Conservation (phyloP, 2,888 invertebrate genomes). For the Biston stratarius region DNA sequence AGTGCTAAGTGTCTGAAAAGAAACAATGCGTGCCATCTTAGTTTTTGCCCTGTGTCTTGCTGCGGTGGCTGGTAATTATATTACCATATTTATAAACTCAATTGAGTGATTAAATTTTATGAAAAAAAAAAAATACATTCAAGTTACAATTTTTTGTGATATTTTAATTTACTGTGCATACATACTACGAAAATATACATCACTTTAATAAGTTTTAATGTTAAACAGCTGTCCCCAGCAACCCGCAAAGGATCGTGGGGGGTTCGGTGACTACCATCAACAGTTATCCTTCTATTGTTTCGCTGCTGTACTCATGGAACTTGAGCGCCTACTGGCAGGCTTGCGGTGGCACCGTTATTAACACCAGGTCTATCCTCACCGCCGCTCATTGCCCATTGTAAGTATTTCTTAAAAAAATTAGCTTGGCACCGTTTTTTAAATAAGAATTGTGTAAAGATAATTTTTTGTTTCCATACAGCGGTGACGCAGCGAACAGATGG, state of each 20-base stretch:
- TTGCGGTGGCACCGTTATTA: slow-evolving; percentile 57
- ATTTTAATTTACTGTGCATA: too few species aligned
- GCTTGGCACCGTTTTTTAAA: neutral
- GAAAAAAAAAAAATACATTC: too few species aligned
- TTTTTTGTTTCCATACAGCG: slow-evolving; percentile 36
- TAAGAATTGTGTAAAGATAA: neutral
- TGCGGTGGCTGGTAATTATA: slow-evolving; percentile 42
- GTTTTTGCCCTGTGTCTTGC: slow-evolving; percentile 36
- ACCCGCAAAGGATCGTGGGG: slow-evolving; percentile 55
- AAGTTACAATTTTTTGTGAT: too few species aligned
- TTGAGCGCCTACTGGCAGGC: slow-evolving; percentile 44
- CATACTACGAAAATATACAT: too few species aligned
- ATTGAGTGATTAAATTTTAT: too few species aligned
- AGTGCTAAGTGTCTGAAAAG: neutral
- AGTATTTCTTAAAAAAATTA: slow-evolving; percentile 28
- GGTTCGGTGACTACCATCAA: slow-evolving; percentile 53
- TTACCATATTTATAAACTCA: neutral
- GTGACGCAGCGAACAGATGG: slow-evolving; percentile 50
- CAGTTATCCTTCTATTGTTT: slow-evolving; percentile 49
- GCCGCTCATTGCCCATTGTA: slow-evolving; percentile 57
- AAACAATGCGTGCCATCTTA: slow-evolving; percentile 40
- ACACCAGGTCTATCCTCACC: slow-evolving; percentile 50
- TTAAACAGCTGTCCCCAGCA: slow-evolving; percentile 46
- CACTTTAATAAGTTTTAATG: neutral
- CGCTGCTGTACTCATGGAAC: slow-evolving; percentile 49